Evolutionary conservation across 2,888 invertebrate genomes (phyloP).

Genomic region (Seira musarum): DNA sequence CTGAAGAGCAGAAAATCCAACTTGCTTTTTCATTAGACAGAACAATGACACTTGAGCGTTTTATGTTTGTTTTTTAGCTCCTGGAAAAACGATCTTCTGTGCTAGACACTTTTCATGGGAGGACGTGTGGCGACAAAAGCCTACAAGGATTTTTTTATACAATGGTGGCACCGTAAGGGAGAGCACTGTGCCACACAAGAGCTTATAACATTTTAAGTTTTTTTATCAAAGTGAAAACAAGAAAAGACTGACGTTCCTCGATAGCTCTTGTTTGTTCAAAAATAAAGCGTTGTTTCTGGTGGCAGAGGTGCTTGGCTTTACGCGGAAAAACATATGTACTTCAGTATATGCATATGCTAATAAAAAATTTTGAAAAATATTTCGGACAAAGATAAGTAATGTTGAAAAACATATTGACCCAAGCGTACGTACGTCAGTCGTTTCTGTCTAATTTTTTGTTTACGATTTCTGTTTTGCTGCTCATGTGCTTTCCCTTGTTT

Average conservation of each 20-base stretch:
- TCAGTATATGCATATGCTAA: too few species aligned
- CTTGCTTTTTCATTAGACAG: slow-evolving; percentile 48
- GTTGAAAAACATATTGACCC: neutral
- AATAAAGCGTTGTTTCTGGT: too few species aligned
- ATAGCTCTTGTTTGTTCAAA: too few species aligned
- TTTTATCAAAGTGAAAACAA: too few species aligned
- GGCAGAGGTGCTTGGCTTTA: too few species aligned
- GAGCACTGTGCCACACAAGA: too few species aligned
- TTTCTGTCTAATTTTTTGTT: slow-evolving; percentile 21
- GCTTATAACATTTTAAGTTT: too few species aligned
- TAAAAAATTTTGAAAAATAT: too few species aligned
- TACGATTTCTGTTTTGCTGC: slow-evolving; percentile 23
- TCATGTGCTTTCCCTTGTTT: slow-evolving; percentile 16
- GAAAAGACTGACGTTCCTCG: too few species aligned
- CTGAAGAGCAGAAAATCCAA: slow-evolving; percentile 31
- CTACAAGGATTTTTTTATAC: neutral
- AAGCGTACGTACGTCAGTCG: too few species aligned
- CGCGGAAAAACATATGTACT: too few species aligned
- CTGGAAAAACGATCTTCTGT: slow-evolving; percentile 20
- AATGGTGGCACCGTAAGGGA: too few species aligned
- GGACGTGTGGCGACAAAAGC: slow-evolving; percentile 18
- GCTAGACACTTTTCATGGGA: slow-evolving; percentile 48
- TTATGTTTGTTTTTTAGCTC: slow-evolving; percentile 34
- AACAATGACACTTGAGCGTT: slow-evolving; percentile 47
- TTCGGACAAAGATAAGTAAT: slow-evolving; percentile 2